Base-by-base conservation (phyloP, 2,113 vertebrate genomes). In the Gnathonemus echidnorhynchus region DNA sequence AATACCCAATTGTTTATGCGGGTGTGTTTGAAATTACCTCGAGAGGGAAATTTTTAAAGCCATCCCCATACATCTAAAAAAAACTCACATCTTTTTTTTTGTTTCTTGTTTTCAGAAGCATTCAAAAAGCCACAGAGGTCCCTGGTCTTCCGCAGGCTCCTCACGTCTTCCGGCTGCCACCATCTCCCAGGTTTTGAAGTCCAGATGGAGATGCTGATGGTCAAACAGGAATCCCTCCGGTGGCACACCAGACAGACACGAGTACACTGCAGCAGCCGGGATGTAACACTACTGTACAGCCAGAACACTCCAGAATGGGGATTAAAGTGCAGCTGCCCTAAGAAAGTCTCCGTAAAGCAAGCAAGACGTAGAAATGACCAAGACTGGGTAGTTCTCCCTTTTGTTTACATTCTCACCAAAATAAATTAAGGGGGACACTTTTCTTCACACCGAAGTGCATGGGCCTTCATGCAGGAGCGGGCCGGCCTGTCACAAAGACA, bases 401-500 rank as follows among this genome's bases (percentile, higher is more conserved):
- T 83, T 90, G 74, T 90, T 89, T 80, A 80, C 35, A 17, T 80
- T 80, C 74, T 17, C 74, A 46, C 7, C 45, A 48, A 46, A 85
- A 85, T 46, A 85, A 85, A 46, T 85, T n/a, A 45, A 13, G 17
- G 39, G 15, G 19, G 39, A 24, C 83, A 5, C 5, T 85, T 48
- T 42, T 39, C 35, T 46, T 45, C 45, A 5, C 42, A n/a, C 42
- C 3, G 10, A 85, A 85, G 19, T 3, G 45, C 17, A 46, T 8
- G 8, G 24, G 91, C 70, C 91, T 21, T 91, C 90, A 94, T 89
- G 92, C 93, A 93, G 53, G 27, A 87, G 90, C 91, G 90, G 90
- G 90, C 90, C 90, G 46, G 91, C 85, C 93, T 91, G 93, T 92
- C 90, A 66, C 88, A 91, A 90, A 93, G 93, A 92, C 92, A 93